These are phyloP conservation scores for Xenops minutus DNA, from an alignment of 2,797 vertebrate species.

Conservation along the genomic window DNA sequence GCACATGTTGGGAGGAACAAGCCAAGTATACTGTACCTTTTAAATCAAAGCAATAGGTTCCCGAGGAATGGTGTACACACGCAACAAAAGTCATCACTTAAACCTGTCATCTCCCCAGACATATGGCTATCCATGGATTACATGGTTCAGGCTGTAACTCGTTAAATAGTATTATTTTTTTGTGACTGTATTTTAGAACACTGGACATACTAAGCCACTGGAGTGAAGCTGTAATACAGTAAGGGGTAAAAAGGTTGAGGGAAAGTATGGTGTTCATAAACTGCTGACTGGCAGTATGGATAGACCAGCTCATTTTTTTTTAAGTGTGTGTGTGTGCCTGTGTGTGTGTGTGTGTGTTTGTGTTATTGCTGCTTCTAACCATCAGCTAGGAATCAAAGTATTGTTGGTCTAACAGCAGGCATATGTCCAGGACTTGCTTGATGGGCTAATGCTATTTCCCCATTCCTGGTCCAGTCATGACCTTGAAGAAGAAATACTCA, in stretches of 20 bases:
- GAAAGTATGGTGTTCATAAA: constrained; percentile 23
- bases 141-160: not conserved
- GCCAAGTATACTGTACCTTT: not conserved
- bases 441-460: not conserved
- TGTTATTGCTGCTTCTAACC: not conserved
- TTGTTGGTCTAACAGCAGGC: not conserved
- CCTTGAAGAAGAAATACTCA: not conserved
- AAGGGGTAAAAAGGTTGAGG: not conserved
- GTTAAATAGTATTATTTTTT: constrained; percentile 23
- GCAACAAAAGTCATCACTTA: constrained; percentile 18
- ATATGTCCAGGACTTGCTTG: not conserved
- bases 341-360: not conserved
- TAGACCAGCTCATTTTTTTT: not conserved
- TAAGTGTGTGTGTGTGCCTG: not conserved
- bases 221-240: constrained; percentile 11
- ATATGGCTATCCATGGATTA: not conserved
- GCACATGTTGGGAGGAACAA: not conserved
- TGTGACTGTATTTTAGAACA: not conserved
- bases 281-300: constrained; percentile 17
- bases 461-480: not conserved
- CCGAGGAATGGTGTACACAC: not conserved
- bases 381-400: not conserved
- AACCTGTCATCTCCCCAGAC: constrained; percentile 37
- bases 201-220: constrained; percentile 28
- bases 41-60: not conserved